Evolutionary conservation across 2,113 vertebrate species (phyloP).

Genomic region (Rhizomys pruinosus): DNA sequence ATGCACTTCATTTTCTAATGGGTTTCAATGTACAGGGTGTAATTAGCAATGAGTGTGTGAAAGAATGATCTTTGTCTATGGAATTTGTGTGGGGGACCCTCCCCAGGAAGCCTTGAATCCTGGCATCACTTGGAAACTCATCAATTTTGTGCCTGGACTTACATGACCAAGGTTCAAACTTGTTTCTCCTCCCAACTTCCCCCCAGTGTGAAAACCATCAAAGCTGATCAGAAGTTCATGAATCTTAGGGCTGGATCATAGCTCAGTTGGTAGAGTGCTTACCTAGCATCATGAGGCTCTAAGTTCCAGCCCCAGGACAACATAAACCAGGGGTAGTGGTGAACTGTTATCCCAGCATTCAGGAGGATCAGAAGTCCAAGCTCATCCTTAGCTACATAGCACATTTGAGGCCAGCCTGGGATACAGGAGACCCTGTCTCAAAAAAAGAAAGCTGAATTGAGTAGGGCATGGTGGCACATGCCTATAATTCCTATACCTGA

Average conservation of each 20-base stretch:
- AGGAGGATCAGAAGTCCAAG: background rate
- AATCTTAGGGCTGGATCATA: background rate
- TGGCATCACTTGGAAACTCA: background rate
- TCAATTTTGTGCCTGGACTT: background rate
- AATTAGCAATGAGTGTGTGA: background rate
- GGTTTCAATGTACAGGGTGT: background rate
- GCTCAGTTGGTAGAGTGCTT: background rate
- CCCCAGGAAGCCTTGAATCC: background rate
- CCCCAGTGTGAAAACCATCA: background rate
- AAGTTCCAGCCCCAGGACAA: background rate
- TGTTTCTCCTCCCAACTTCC: background rate
- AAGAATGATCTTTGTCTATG: background rate
- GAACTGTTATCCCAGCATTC: background rate
- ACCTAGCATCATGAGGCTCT: background rate
- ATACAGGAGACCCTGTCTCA: background rate
- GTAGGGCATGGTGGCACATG: background rate
- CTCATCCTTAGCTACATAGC: background rate
- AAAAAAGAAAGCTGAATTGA: background rate
- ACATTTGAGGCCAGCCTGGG: background rate
- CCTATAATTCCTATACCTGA: background rate
- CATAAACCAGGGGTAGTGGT: too few relatives aligned
- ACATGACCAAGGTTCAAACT: background rate
- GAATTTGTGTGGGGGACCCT: background rate
- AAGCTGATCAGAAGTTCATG: background rate
- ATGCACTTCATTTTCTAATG: background rate